phyloP scores from a whole-genome alignment of 2,888 invertebrate species.

The Acleris cristana region DNA sequence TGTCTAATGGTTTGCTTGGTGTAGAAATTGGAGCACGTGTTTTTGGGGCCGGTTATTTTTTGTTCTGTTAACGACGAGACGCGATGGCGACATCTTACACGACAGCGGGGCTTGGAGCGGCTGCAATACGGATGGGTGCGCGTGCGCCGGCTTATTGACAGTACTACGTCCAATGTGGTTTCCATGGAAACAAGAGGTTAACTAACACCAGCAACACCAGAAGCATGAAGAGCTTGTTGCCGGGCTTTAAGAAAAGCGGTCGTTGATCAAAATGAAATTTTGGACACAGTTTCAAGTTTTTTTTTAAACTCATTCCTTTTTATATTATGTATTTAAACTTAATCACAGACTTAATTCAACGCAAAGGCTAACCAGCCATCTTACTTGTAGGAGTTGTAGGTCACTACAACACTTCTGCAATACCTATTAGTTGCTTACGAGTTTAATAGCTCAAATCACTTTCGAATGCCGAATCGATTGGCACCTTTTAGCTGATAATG shows the following conservation, averaged over 20 bases:
- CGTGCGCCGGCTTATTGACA: conserved; percentile 46
- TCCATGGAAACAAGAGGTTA: background rate
- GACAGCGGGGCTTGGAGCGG: conserved; percentile 30
- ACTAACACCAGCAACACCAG: background rate
- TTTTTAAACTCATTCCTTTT: no score
- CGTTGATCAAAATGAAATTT: no score
- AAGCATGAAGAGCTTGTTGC: no score
- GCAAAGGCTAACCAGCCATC: background rate
- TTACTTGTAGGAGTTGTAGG: background rate
- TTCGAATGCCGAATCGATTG: conserved; percentile 12
- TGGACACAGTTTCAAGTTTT: no score
- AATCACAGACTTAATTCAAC: background rate
- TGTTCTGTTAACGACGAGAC: conserved; percentile 19
- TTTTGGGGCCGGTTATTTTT: conserved; percentile 20
- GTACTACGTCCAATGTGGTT: conserved; percentile 40
- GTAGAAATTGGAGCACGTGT: conserved; percentile 25
- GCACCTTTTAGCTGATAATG: conserved; percentile 6
- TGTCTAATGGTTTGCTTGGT: conserved; percentile 25
- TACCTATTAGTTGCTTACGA: background rate
- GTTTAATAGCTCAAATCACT: conserved; percentile 11
- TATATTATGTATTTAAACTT: no score
- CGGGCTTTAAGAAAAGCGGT: no score
- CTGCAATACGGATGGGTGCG: conserved; percentile 39
- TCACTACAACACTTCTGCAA: background rate
- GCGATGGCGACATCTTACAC: conserved; percentile 39